A percentile compares a stretch with the other conserved stretches of the same genome.
phyloP scores from a whole-genome alignment of 1,140 invertebrate genomes.

The Drosophila equinoxialis region DNA sequence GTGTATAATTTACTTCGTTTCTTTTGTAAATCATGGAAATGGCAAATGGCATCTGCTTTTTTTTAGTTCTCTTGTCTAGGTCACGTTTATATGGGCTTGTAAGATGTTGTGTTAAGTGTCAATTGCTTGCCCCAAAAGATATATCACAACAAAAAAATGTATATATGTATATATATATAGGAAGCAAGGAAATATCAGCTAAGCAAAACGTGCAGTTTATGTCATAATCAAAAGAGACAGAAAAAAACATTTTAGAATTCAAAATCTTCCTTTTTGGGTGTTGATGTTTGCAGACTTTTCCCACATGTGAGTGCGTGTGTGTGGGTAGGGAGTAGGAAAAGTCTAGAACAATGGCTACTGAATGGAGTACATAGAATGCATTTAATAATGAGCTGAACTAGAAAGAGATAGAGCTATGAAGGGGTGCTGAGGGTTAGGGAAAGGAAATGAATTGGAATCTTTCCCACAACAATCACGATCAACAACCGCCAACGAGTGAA shows the following conservation, averaged over 20 bases:
- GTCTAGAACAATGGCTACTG: slow-evolving; percentile 66
- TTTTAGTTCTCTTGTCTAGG: slow-evolving; percentile 53
- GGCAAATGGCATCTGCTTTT: slow-evolving; percentile 27
- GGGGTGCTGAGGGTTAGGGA: not conserved
- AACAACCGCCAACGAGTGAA: slow-evolving; percentile 53
- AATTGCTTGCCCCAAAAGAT: slow-evolving; percentile 64
- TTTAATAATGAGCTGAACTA: slow-evolving; percentile 56
- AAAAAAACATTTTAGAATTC: slow-evolving; percentile 31
- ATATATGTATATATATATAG: too few species aligned
- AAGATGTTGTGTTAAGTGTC: slow-evolving; percentile 66
- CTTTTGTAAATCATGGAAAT: slow-evolving; percentile 66
- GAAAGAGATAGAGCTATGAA: not conserved
- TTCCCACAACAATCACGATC: slow-evolving; percentile 52
- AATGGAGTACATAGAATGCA: slow-evolving; percentile 57
- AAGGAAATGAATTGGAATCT: slow-evolving; percentile 16
- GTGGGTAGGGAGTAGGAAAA: slow-evolving; percentile 40
- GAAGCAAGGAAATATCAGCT: not conserved
- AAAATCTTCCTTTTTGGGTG: slow-evolving; percentile 44
- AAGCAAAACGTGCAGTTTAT: slow-evolving; percentile 75
- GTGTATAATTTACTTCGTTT: slow-evolving; percentile 46
- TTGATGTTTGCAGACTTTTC: slow-evolving; percentile 70
- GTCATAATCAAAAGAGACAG: slow-evolving; percentile 61
- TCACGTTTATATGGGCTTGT: slow-evolving; percentile 75
- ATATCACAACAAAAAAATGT: slow-evolving; percentile 48
- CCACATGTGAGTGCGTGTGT: slow-evolving; percentile 72